Evolutionary conservation across 2,113 vertebrate genomes (phyloP).

Genomic region (Hemichromis elongatus): DNA sequence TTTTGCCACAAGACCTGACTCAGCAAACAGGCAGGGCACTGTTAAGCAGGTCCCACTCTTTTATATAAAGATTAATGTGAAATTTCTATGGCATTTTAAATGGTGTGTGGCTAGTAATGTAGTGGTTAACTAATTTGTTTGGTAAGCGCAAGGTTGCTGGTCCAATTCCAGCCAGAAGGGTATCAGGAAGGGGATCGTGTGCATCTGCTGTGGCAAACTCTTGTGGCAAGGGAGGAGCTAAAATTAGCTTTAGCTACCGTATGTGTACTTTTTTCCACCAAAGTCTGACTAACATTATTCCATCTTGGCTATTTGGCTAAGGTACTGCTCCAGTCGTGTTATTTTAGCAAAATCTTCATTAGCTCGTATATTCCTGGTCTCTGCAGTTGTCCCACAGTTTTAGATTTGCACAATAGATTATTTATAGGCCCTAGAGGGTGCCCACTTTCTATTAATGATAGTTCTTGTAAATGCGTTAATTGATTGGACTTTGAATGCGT

Average conservation of each 20-base stretch:
- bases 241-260: neutral
- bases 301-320: too few relatives aligned
- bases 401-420: neutral
- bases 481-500: neutral
- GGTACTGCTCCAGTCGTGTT: too few relatives aligned
- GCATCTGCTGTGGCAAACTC: neutral
- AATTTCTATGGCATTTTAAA: neutral
- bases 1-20: neutral
- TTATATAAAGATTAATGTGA: neutral
- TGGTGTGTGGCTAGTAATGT: neutral
- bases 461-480: neutral
- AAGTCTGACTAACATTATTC: neutral
- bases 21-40: neutral
- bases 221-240: neutral
- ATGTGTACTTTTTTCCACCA: accelerated
- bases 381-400: neutral
- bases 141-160: accelerated
- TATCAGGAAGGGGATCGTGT: neutral
- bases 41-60: neutral
- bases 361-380: neutral
- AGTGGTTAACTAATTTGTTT: neutral
- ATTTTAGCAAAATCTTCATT: neutral
- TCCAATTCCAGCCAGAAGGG: neutral
- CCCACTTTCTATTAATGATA: neutral
- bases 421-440: neutral